Evolutionary conservation across 1,140 invertebrate species (phyloP), one percentile per base, ranked within the genome.

Genomic region (Plectus sambesii): DNA sequence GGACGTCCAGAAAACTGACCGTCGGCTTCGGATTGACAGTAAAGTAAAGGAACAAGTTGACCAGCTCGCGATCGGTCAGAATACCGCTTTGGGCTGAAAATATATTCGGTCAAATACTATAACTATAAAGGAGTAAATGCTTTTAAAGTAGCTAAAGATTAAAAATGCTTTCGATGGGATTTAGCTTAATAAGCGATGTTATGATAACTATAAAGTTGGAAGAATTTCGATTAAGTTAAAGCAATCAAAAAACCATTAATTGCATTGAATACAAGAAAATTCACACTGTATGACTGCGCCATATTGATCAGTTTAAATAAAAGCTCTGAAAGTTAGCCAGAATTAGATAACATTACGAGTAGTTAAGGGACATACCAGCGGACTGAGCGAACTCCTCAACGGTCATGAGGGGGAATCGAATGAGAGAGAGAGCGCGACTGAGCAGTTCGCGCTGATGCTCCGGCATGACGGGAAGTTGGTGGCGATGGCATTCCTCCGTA

Each of bases 371-470:
- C 59, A 82, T 81, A 4, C 83, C 85, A 6, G 83, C 79, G 4
- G 81, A 81, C 60, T 78, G 76, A 0, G 85, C 84, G 72, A 88
- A 88, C 69, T 88, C 85, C 65, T 86, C 82, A 2, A 85, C 79
- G 1, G 80, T 82, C 84, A 89, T 88, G 2, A 87, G 70, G 2
- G 85, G 84, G 69, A 86, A 89, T 23, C 86, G 73, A 51, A 89
- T 81, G 1, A 85, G 73, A 29, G 77, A 75, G 36, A 87, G 73
- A 12, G 82, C 51, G 41, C 75, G 61, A 0, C 80, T 80, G 0
- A 87, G 69, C 1, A 84, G 79, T 41, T 72, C 67, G 51, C 83
- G 70, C 60, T 82, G 79, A 70, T 85, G 84, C 50, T 79, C 78
- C 0, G 80, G 74, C n/a, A 77, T 81, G 0, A 78, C 67, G 1